These are phyloP conservation scores for Accipiter virgatus DNA, from an alignment of 2,113 vertebrate genomes.

Conservation along the genomic window DNA sequence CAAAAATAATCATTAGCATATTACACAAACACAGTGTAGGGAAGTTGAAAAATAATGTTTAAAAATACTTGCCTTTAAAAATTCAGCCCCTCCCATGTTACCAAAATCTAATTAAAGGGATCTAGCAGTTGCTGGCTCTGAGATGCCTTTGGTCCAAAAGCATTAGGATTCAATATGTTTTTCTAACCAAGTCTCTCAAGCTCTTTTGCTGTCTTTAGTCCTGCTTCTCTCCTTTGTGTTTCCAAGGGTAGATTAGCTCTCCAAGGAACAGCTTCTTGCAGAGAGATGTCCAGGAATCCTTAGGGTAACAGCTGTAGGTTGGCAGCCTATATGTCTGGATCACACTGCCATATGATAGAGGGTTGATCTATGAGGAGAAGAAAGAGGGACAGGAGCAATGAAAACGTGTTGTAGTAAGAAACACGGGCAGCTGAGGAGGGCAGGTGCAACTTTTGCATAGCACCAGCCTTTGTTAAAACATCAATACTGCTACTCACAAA, in stretches of 20 bases:
- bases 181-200: not conserved
- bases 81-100: not conserved
- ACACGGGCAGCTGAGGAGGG: not conserved
- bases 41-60: not conserved
- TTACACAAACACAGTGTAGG: not conserved
- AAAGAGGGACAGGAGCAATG: not conserved
- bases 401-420: not conserved
- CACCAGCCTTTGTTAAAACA: not conserved
- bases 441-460: not conserved
- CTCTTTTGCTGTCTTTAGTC: constrained; percentile 70
- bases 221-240: constrained; percentile 85
- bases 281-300: constrained; percentile 88
- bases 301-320: constrained; percentile 88
- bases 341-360: constrained; percentile 77
- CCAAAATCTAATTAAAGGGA: not conserved
- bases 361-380: constrained; percentile 83
- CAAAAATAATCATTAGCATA: not conserved
- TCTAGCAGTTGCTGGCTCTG: not conserved
- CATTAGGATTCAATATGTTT: not conserved
- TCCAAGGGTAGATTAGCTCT: constrained; percentile 96
- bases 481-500: not conserved
- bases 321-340: constrained; percentile 84
- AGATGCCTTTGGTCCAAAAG: constrained; percentile 17
- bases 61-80: constrained; percentile 12
- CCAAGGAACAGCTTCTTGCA: constrained; percentile 92